Conservation (phyloP, 2,797 vertebrate genomes). For the Poecilia picta region DNA sequence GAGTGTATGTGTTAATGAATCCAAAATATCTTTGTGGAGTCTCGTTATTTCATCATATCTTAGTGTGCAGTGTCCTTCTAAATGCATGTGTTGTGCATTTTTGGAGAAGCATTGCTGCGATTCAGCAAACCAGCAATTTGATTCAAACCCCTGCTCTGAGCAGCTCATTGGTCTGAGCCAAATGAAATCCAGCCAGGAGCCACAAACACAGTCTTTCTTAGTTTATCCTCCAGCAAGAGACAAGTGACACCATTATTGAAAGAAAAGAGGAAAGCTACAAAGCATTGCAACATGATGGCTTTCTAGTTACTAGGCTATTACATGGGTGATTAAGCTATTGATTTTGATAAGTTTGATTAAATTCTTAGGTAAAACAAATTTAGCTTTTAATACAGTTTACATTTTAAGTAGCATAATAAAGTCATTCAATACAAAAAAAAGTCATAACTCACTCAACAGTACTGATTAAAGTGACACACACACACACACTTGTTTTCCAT, state of each 20-base stretch:
- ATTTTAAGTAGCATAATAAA: slow-evolving; percentile 26
- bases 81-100: slow-evolving; percentile 26
- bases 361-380: background rate
- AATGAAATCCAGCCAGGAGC: slow-evolving; percentile 62
- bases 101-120: slow-evolving; percentile 22
- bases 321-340: slow-evolving; percentile 9
- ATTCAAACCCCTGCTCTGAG: slow-evolving; percentile 43
- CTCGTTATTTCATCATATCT: slow-evolving; percentile 2
- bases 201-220: slow-evolving; percentile 52
- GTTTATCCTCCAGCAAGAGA: slow-evolving; percentile 68
- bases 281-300: slow-evolving; percentile 33
- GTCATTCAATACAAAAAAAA: slow-evolving; percentile 27
- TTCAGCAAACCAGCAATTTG: slow-evolving; percentile 41
- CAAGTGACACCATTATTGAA: slow-evolving; percentile 65
- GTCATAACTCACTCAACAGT: slow-evolving; percentile 21
- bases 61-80: slow-evolving; percentile 4
- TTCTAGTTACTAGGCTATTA: slow-evolving; percentile 32
- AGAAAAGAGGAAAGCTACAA: slow-evolving; percentile 34
- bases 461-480: slow-evolving; percentile 31
- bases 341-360: slow-evolving; percentile 1
- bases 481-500: slow-evolving; percentile 11
- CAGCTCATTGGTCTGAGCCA: slow-evolving; percentile 45
- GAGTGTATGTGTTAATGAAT: background rate
- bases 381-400: background rate
- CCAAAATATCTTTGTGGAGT: slow-evolving; percentile 2